Evolutionary conservation across 2,797 vertebrate genomes (phyloP).

Genomic region (Peromyscus attwateri): DNA sequence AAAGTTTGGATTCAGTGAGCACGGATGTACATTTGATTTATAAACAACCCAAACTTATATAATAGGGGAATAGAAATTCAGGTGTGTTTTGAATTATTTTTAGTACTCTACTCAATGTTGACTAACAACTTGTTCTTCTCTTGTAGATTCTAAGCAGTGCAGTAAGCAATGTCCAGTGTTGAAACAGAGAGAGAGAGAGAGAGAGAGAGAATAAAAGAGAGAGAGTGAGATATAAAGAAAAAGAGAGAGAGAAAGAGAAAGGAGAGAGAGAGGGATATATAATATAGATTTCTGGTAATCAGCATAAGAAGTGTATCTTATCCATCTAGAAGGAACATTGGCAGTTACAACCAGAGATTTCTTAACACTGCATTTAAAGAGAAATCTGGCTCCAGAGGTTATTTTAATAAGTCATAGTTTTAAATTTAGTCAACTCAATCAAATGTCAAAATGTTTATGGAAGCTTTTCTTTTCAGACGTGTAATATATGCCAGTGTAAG

Average conservation of each 20-base stretch:
- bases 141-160: neutral
- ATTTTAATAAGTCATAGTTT: slow-evolving; percentile 65
- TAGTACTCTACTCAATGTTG: neutral
- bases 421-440: slow-evolving; percentile 73
- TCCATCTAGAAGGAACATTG: neutral
- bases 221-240: too few species aligned
- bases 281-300: neutral
- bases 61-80: neutral
- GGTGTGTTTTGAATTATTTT: slow-evolving; percentile 34
- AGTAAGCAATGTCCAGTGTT: neutral
- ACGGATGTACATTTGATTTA: neutral
- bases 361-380: slow-evolving; percentile 55
- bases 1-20: neutral
- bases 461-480: slow-evolving; percentile 70
- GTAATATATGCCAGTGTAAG: slow-evolving; percentile 64
- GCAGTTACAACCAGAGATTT: slow-evolving; percentile 13
- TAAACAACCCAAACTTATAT: neutral
- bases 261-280: neutral
- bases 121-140: neutral
- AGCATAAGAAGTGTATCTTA: neutral
- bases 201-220: too few species aligned
- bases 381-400: slow-evolving; percentile 59
- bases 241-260: neutral
- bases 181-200: neutral
- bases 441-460: slow-evolving; percentile 77